Evolutionary conservation across 2,797 vertebrate species (phyloP).

Genomic region (Thamnophis elegans): DNA sequence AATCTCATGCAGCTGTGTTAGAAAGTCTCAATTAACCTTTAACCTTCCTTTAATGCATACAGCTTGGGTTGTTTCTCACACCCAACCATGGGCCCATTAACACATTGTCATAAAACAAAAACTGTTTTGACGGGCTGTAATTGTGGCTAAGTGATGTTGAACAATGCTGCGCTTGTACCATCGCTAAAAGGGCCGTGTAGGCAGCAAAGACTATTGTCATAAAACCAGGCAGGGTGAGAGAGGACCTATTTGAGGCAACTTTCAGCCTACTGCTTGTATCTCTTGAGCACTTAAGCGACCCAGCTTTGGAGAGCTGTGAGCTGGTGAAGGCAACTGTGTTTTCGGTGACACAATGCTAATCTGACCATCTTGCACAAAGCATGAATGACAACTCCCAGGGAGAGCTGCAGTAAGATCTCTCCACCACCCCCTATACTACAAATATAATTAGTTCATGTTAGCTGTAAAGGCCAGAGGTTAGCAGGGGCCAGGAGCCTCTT

Average conservation of each 20-base stretch:
- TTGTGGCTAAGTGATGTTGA: constrained; percentile 90
- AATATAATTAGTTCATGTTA: constrained; percentile 98
- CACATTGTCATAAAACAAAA: constrained; percentile 89
- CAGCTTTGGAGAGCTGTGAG: constrained; percentile 75
- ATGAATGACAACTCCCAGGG: constrained; percentile 78
- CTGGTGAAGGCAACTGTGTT: constrained; percentile 77
- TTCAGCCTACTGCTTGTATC: constrained; percentile 53
- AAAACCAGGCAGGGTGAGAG: constrained; percentile 66
- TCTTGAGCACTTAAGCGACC: constrained; percentile 58
- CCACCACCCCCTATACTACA: constrained; percentile 63
- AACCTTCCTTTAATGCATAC: constrained; percentile 85
- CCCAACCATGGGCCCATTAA: constrained; percentile 91
- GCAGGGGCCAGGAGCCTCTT: constrained; percentile 83
- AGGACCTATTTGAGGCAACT: constrained; percentile 70
- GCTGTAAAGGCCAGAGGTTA: constrained; percentile 90
- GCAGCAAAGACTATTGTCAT: constrained; percentile 70
- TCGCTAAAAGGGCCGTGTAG: constrained; percentile 64
- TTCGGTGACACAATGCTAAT: constrained; percentile 72
- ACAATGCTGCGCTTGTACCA: constrained; percentile 86
- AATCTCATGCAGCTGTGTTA: constrained; percentile 92
- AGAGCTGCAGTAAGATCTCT: constrained; percentile 60
- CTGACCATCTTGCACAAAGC: constrained; percentile 78
- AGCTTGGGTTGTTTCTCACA: constrained; percentile 90
- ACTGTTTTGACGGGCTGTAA: constrained; percentile 94
- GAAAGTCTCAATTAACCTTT: constrained; percentile 94